Conservation (phyloP, 2,797 vertebrate genomes). For the Coracias cyanogaster region DNA sequence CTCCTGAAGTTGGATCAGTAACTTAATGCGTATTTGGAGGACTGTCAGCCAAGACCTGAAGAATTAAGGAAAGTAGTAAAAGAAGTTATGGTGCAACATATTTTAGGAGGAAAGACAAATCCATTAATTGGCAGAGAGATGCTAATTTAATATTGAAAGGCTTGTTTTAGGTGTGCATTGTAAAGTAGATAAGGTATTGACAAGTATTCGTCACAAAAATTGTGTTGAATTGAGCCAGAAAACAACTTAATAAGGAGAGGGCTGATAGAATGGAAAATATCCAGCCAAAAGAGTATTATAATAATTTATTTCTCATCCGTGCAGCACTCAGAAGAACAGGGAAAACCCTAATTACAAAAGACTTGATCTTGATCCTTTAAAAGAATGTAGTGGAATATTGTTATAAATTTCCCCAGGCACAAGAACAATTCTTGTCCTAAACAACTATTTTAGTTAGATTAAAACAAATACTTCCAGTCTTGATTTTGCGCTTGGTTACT, state of each 20-base stretch:
- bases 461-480: not conserved
- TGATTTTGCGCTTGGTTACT: not conserved
- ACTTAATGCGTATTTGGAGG: not conserved
- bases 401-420: not conserved
- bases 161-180: not conserved
- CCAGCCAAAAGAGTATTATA: not conserved
- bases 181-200: not conserved
- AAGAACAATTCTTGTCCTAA: not conserved
- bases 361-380: not conserved
- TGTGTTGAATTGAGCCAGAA: not conserved
- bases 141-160: not conserved
- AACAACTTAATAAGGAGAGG: not conserved
- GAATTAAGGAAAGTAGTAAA: not conserved
- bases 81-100: not conserved
- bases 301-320: not conserved
- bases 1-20: not conserved
- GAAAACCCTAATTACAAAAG: not conserved
- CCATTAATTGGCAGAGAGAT: not conserved
- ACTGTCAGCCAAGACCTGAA: not conserved
- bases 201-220: not conserved
- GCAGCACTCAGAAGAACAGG: not conserved
- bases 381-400: not conserved
- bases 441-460: not conserved
- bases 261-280: not conserved
- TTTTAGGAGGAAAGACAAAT: not conserved